Evolutionary conservation across 2,888 invertebrate species (phyloP), one percentile per base, ranked within the genome.

Genomic region (Synergus laeviventris): DNA sequence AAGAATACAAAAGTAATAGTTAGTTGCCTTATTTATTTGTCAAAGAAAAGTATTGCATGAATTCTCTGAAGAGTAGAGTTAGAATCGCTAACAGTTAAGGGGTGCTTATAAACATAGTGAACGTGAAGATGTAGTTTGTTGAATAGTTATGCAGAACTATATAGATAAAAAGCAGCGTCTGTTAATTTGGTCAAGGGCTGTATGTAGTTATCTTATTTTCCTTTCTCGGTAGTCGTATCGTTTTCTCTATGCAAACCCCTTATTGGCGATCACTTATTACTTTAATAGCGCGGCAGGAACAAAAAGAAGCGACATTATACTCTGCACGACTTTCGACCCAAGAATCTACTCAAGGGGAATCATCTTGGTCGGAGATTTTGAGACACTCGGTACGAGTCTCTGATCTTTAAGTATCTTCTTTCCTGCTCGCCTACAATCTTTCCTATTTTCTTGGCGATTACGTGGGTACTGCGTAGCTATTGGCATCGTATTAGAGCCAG

Each of bases 401-500:
- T 70, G 70, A 70, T 70, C 70, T 49, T 70, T 70, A 70, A 70
- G 49, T 79, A 74, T 79, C 77, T 73, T 77, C 74, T 60, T 78
- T 70, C 66, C 75, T 77, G 76, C 62, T 79, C 79, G 75, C 78
- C 78, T 75, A 81, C 78, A 78, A 79, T 79, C 81, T 78, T 77
- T 76, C 78, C 79, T 75, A 81, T 78, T 81, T 81, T 81, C 78
- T 78, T 64, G 78, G 74, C 78, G 78, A 81, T 81, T 81, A 81
- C 79, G 77, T 75, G 42, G 74, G 70, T 70, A 45, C 66, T 78
- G 78, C 74, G 76, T 77, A 81, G 77, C 76, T 78, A 74, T 81
- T 78, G 80, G 78, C 80, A 81, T 79, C 81, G 80, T 79, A 78
- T 77, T 73, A 83, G 81, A 78, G 81, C 79, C 79, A 80, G 79